These are phyloP conservation scores for Cygnus atratus DNA, from an alignment of 2,113 vertebrate genomes.

Conservation along the genomic window DNA sequence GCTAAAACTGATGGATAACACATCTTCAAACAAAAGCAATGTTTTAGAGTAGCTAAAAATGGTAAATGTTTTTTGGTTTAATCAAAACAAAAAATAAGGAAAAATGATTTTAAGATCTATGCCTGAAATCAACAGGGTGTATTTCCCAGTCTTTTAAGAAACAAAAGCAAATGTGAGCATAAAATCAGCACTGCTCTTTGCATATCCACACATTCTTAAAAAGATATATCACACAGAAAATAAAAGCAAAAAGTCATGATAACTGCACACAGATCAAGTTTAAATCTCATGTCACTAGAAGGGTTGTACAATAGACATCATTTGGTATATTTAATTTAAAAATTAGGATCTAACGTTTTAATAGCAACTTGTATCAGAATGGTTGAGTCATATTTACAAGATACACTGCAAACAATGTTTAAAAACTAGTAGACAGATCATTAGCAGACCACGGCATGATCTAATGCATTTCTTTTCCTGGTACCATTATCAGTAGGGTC, in stretches of 20 bases:
- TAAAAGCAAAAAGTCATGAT: background rate
- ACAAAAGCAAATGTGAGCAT: background rate
- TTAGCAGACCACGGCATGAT: background rate
- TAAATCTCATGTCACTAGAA: background rate
- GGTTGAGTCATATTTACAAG: background rate
- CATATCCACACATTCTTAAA: background rate
- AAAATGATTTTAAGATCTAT: background rate
- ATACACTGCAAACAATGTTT: background rate
- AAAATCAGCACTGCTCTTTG: background rate
- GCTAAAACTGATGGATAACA: background rate
- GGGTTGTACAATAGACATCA: background rate
- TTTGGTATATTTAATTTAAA: conserved; percentile 8
- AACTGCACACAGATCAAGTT: background rate
- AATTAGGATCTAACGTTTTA: background rate
- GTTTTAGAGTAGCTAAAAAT: background rate
- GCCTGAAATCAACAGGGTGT: background rate
- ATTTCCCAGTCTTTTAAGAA: background rate
- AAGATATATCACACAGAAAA: background rate
- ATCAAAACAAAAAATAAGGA: background rate
- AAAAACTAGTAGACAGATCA: background rate
- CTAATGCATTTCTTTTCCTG: background rate
- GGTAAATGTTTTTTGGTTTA: background rate
- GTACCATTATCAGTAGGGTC: background rate
- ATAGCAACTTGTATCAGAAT: background rate
- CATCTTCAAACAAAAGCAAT: background rate